These are phyloP conservation scores for Dendroctonus ponderosae DNA, from an alignment of 1,140 invertebrate species.

Conservation along the genomic window DNA sequence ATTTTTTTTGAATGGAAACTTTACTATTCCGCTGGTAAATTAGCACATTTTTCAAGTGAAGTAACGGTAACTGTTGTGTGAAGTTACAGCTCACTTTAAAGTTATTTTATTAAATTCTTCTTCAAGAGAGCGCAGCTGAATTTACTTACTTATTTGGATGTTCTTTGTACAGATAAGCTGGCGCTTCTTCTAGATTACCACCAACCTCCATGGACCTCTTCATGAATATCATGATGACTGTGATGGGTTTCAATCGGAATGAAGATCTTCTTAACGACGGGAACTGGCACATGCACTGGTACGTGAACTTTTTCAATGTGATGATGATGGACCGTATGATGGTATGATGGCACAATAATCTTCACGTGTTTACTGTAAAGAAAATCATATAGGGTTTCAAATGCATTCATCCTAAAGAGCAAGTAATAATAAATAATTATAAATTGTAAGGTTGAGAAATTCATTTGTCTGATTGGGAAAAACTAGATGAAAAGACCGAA, in stretches of 20 bases:
- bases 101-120: not conserved
- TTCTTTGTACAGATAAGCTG: not conserved
- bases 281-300: constrained; percentile 44
- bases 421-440: too few relatives aligned
- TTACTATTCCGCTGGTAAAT: too few relatives aligned
- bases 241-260: constrained; percentile 40
- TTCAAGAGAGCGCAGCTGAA: not conserved
- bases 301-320: constrained; percentile 60
- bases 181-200: constrained; percentile 35
- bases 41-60: too few relatives aligned
- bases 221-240: constrained; percentile 20
- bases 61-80: not conserved
- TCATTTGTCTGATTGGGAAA: too few relatives aligned
- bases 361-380: constrained; percentile 58
- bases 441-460: too few relatives aligned
- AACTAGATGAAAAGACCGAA: too few relatives aligned
- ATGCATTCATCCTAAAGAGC: not conserved
- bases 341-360: constrained; percentile 63
- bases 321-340: constrained; percentile 66
- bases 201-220: constrained; percentile 40
- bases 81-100: not conserved
- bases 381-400: not conserved
- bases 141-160: not conserved
- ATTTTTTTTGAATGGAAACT: too few relatives aligned
- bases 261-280: constrained; percentile 52